These are phyloP conservation scores for Laterallus jamaicensis DNA, from an alignment of 2,113 vertebrate species.

Conservation along the genomic window DNA sequence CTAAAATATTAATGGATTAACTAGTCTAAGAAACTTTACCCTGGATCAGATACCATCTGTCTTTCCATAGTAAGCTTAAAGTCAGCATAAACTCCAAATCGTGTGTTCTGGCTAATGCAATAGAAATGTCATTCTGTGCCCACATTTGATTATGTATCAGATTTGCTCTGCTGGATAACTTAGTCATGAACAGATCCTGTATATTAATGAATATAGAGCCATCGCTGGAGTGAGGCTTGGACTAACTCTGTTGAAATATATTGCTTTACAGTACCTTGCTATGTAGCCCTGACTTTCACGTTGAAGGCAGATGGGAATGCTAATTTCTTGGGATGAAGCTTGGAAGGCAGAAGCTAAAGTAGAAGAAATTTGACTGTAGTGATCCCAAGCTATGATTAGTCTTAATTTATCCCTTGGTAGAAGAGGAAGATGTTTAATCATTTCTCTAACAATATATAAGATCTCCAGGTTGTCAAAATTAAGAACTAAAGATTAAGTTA, in stretches of 20 bases:
- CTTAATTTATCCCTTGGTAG: conserved; percentile 47
- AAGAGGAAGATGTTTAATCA: conserved; percentile 26
- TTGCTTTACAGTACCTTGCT: background rate
- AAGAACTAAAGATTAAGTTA: conserved; percentile 10
- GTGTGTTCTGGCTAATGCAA: conserved; percentile 17
- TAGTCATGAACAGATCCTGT: background rate
- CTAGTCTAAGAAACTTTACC: conserved; percentile 22
- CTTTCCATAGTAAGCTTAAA: conserved; percentile 22
- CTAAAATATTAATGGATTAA: conserved; percentile 11
- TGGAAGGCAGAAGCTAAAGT: conserved; percentile 23
- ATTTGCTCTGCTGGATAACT: conserved; percentile 34
- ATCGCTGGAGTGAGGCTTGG: background rate
- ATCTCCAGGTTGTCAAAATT: conserved; percentile 32
- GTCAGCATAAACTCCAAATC: conserved; percentile 1
- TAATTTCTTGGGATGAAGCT: conserved; percentile 10
- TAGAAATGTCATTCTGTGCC: conserved; percentile 37
- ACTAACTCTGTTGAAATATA: background rate
- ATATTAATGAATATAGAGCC: conserved; percentile 8
- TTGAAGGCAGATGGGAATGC: conserved; percentile 4
- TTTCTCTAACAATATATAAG: conserved; percentile 11
- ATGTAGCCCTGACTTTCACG: background rate
- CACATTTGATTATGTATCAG: conserved; percentile 7
- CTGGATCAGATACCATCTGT: conserved; percentile 35
- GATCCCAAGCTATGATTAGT: conserved; percentile 14
- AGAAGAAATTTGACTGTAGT: conserved; percentile 21